These are phyloP conservation scores for Cheilosia vernalis DNA, from an alignment of 2,888 invertebrate genomes.

Conservation along the genomic window DNA sequence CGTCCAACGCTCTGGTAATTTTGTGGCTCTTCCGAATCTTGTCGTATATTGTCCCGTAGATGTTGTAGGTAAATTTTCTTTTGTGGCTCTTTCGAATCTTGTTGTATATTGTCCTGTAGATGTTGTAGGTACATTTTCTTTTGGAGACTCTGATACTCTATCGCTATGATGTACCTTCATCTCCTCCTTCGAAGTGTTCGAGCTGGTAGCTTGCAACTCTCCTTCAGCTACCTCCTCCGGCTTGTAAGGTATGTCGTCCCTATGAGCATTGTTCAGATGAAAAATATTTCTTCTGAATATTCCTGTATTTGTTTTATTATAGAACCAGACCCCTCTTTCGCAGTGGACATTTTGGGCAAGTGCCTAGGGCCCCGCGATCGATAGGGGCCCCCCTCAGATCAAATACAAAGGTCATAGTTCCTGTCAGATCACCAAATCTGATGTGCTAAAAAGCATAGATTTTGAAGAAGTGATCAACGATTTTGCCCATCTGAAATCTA, in stretches of 20 bases:
- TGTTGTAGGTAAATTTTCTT: too few relatives aligned
- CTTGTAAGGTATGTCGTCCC: conserved; percentile 11
- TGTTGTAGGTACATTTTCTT: neutral
- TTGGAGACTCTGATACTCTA: neutral
- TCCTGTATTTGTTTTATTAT: conserved; percentile 26
- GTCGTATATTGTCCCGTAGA: conserved; percentile 16
- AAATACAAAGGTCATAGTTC: too few relatives aligned
- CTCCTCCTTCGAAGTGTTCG: conserved; percentile 11
- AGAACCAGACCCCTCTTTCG: too few relatives aligned
- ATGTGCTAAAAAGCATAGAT: too few relatives aligned
- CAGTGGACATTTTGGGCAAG: too few relatives aligned
- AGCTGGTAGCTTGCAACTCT: conserved; percentile 1
- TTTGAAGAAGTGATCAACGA: too few relatives aligned
- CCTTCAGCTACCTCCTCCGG: conserved; percentile 16
- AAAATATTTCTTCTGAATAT: conserved; percentile 29
- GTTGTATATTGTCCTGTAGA: conserved; percentile 18
- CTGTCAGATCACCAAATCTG: too few relatives aligned
- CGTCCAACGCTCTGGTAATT: conserved; percentile 10
- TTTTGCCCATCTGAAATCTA: too few relatives aligned
- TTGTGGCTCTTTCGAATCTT: conserved; percentile 20
- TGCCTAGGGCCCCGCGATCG: too few relatives aligned
- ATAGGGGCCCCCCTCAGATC: too few relatives aligned
- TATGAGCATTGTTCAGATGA: conserved; percentile 27
- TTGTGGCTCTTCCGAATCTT: conserved; percentile 18
- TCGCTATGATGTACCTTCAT: neutral